Evolutionary conservation across 2,797 vertebrate species (phyloP).

Genomic region (Euthynnus affinis): DNA sequence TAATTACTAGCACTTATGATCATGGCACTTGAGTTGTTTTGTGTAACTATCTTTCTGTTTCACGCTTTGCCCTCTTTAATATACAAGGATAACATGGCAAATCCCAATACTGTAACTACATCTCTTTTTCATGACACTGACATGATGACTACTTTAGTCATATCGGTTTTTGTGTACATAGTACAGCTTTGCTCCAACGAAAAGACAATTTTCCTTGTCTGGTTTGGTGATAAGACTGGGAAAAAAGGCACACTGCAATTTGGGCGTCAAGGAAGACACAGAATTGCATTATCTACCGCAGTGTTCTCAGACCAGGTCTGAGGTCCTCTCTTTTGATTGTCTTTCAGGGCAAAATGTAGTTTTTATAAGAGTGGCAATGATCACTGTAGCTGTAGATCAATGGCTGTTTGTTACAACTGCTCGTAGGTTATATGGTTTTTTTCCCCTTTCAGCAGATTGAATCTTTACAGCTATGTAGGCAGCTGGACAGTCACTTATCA

Average conservation of each 20-base stretch:
- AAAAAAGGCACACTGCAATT: not conserved
- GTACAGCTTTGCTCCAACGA: not conserved
- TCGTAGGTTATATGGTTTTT: not conserved
- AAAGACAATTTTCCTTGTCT: not conserved
- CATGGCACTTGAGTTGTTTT: not conserved
- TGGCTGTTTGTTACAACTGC: not conserved
- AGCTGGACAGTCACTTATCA: not conserved
- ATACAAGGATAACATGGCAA: not conserved
- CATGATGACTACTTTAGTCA: not conserved
- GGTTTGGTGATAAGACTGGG: not conserved
- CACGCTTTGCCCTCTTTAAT: not conserved
- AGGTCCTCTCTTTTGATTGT: not conserved
- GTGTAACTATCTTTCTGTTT: not conserved
- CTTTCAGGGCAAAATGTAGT: not conserved
- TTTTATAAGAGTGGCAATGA: not conserved
- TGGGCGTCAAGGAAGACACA: slow-evolving; percentile 15
- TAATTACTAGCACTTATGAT: not conserved
- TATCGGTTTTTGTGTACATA: not conserved
- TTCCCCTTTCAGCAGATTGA: not conserved
- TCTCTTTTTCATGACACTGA: not conserved
- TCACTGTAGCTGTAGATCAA: not conserved
- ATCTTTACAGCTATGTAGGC: not conserved
- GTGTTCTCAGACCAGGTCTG: slow-evolving; percentile 5
- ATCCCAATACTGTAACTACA: not conserved
- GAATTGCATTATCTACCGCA: slow-evolving; percentile 1